A percentile compares a stretch with the other conserved stretches of the same genome.
These are phyloP conservation scores for Aplysia californica DNA, from an alignment of 1,140 invertebrate genomes.

Conservation along the genomic window DNA sequence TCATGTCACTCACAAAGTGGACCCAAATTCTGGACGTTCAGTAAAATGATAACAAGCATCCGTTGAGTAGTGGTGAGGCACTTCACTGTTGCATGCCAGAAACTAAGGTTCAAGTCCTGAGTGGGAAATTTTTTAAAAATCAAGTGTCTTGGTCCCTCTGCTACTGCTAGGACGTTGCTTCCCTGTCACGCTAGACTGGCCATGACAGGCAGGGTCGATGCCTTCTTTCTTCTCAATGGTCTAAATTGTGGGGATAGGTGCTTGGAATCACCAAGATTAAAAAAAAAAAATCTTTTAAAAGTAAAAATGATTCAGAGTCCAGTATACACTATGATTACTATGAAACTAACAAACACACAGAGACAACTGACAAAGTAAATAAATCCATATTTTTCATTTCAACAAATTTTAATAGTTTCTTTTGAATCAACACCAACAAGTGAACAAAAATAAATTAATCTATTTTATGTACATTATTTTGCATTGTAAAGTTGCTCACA, in stretches of 20 bases:
- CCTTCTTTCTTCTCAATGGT: not conserved
- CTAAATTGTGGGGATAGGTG: not conserved
- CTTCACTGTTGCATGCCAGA: too few species aligned
- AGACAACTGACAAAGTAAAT: not conserved
- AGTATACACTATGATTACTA: too few species aligned
- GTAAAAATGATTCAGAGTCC: too few species aligned
- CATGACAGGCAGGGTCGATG: not conserved
- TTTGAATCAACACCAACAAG: not conserved
- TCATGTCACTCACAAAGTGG: too few species aligned
- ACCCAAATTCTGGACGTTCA: too few species aligned
- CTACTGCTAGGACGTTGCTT: too few species aligned
- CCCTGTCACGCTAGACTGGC: not conserved
- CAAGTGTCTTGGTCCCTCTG: too few species aligned
- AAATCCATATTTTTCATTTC: not conserved
- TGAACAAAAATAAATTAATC: not conserved
- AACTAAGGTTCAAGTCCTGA: too few species aligned
- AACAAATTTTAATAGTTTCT: not conserved
- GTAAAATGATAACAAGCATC: too few species aligned
- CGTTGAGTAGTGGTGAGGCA: too few species aligned
- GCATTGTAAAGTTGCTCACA: conserved; percentile 13
- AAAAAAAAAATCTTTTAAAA: not conserved
- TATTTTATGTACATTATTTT: not conserved
- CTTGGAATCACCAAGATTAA: not conserved
- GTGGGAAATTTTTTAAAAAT: too few species aligned
- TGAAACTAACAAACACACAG: not conserved